Evolutionary conservation across 2,113 vertebrate species (phyloP), one percentile per base, ranked within the genome.

Genomic region (Periophthalmus modestus): DNA sequence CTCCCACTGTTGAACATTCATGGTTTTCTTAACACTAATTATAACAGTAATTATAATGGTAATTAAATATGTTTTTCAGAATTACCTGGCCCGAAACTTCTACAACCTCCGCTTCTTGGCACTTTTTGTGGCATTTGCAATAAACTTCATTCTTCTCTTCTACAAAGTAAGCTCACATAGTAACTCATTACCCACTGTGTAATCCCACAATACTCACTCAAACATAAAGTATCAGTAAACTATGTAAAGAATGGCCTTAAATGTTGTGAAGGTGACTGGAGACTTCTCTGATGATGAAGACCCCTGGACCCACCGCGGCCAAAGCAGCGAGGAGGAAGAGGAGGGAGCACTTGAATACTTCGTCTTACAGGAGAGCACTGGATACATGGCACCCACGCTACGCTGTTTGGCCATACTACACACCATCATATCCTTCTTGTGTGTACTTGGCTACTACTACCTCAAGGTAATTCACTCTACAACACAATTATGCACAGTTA

Each of bases 61-160:
- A 52, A 68, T 67, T 13, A 5, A 57, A 33, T 39, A 0, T 78
- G 7, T 39, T 81, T 77, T 92, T 52, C 93, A 99, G 98, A 96
- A 99, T 80, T 98, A 95, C 87, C 92, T 99, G 86, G 98, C 97
- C 78, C 95, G 97, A 90, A 98, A 99, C 92, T 99, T 99, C 94
- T 99, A 99, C 94, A 99, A 98, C 85, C 94, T 99, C 81, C 94
- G 98, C 66, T 96, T 99, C 87, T 92, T 99, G 86, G 98, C 98
- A 79, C 93, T 98, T 66, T 98, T 99, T 86, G 96, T 98, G 68
- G 96, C 97, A 69, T 99, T 99, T 83, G 97, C 98, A 47, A 99
- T 99, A 94, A 99, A 99, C 92, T 99, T 99, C 85, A 99, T 99
- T 89, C 95, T 99, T 75, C 96, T 99, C 15, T 99, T 99, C 92